Base-by-base conservation (phyloP, 2,888 invertebrate species). In the Abrostola triplasia region DNA sequence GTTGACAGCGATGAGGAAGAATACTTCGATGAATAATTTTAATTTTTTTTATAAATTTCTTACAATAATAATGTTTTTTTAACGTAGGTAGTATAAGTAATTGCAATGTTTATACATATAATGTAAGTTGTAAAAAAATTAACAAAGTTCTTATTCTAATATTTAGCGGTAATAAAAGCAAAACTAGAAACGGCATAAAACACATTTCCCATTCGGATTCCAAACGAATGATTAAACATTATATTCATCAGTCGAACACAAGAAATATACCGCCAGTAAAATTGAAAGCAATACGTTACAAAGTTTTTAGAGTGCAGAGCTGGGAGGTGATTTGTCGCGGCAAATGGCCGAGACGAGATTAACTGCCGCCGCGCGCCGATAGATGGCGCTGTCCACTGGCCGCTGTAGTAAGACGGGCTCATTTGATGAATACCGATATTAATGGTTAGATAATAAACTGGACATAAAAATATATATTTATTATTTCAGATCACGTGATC, bases 231-330 rank as follows among this genome's bases (percentile, higher is more conserved):
- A 70, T 59, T 54, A 36, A 51, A 60, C 61, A 53, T 40, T 48
- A 24, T 13, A 24, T 13, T 76, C 61, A 72, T 65, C 59, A 59
- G 51, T 72, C 37, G 36, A 62, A 61, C 57, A 63, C 63, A 69
- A 74, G 73, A 59, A 73, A 59, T 50, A 59, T 67, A 77, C 49
- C 48, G 57, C 61, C 36, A 67, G 61, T 67, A 60, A 77, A 80
- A 79, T 77, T 79, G 80, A 77, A 77, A 79, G 75, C 72, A 64
- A 79, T 79, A 79, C 51, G 66, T 79, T 77, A 67, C 61, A 55
- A 74, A 72, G 68, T 77, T 78, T 77, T 73, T 67, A 67, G 37
- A 59, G 62, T 65, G 65, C 59, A 74, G 74, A 80, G 59, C 64
- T 50, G 59, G 61, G 59, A 60, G 67, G 75, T 70, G 70, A 80